A percentile compares a stretch with the other conserved stretches of the same genome.
phyloP scores from a whole-genome alignment of 2,888 invertebrate species.

The Schrankia costaestrigalis region DNA sequence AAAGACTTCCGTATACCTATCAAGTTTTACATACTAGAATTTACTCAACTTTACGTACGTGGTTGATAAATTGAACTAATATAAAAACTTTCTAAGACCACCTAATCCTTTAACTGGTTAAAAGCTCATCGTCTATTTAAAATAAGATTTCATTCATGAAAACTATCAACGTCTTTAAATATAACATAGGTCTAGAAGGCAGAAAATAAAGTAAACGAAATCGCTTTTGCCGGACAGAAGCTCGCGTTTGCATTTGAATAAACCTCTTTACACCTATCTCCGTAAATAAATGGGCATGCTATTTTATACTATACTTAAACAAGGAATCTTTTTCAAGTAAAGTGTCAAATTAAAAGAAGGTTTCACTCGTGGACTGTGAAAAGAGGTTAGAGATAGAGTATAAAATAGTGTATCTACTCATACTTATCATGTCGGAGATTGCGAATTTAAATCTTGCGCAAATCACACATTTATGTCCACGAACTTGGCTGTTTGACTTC shows the following conservation, averaged over 20 bases:
- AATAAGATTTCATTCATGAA: slow-evolving; percentile 6
- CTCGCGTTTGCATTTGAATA: slow-evolving; percentile 34
- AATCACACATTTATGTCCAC: too few species aligned
- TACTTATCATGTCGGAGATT: too few species aligned
- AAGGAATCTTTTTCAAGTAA: slow-evolving; percentile 6
- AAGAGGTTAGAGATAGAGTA: too few species aligned
- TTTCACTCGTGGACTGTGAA: background rate
- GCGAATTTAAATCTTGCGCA: too few species aligned
- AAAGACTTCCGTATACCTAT: slow-evolving; percentile 16
- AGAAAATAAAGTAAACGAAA: slow-evolving; percentile 26
- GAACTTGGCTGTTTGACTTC: too few species aligned
- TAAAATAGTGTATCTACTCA: too few species aligned
- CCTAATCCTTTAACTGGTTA: background rate
- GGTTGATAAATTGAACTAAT: background rate
- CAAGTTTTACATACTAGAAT: slow-evolving; percentile 21
- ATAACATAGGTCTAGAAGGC: slow-evolving; percentile 12
- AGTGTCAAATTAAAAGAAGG: too few species aligned
- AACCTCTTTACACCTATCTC: slow-evolving; percentile 32
- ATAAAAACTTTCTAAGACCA: slow-evolving; percentile 4
- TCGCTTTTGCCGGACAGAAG: slow-evolving; percentile 29
- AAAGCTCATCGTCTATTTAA: too few species aligned
- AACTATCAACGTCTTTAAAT: slow-evolving; percentile 5
- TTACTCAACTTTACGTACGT: slow-evolving; percentile 3
- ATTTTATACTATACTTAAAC: slow-evolving; percentile 21
- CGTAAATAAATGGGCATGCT: slow-evolving; percentile 24